These are phyloP conservation scores for Stenolophus ochropezus DNA, from an alignment of 2,888 invertebrate species.

Conservation along the genomic window DNA sequence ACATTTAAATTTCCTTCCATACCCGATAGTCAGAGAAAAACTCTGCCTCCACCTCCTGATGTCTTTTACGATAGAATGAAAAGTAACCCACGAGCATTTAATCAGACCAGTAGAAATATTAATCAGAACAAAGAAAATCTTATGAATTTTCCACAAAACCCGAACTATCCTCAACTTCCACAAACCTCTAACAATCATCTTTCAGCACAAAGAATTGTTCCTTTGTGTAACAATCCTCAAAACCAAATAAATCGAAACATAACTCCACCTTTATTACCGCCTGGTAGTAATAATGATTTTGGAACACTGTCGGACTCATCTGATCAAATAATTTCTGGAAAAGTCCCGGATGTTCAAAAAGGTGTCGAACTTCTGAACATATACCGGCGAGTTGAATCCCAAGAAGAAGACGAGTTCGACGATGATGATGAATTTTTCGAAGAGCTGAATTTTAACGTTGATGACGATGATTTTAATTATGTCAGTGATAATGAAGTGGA, in stretches of 20 bases:
- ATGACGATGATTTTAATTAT: constrained; percentile 35
- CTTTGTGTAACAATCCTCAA: background rate
- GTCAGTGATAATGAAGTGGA: constrained; percentile 18
- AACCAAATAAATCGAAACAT: background rate
- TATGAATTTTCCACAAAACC: background rate
- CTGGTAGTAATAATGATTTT: background rate
- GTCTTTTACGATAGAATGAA: constrained; percentile 9
- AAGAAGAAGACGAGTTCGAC: background rate
- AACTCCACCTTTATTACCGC: background rate
- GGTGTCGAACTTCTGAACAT: background rate
- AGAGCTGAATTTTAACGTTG: background rate
- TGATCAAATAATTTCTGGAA: background rate
- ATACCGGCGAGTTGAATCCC: background rate
- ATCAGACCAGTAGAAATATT: too few species aligned
- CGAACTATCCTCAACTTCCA: too few species aligned
- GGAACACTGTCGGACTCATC: background rate
- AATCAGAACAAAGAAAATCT: background rate
- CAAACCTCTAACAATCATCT: too few species aligned
- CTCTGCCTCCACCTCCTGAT: constrained; percentile 33
- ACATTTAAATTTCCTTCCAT: constrained; percentile 2
- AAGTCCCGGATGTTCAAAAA: background rate
- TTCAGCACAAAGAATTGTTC: background rate
- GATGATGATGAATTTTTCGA: constrained; percentile 4
- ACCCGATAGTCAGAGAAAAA: background rate
- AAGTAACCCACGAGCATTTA: too few species aligned